Base-by-base conservation (phyloP, 2,113 vertebrate species). In the Corvus cornix region DNA sequence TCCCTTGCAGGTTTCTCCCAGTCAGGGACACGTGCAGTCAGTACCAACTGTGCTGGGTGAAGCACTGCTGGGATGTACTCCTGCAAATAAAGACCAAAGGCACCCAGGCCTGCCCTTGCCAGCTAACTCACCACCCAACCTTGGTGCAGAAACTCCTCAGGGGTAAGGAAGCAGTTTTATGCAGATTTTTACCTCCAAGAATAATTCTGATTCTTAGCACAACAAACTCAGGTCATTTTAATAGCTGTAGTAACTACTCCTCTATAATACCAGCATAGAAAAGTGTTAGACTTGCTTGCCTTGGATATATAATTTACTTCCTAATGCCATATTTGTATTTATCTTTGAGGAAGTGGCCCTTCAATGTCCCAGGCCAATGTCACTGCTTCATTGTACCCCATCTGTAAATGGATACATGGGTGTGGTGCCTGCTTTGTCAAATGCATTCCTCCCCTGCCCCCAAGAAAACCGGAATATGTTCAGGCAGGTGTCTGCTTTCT, bases 131-230 rank as follows among this genome's bases (percentile, higher is more conserved):
- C 98, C 98, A 59, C 98, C 98, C 33, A 98, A 97, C 43, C 96
- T 98, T 48, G 97, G 98, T 63, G 98, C 98, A 69, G 97, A 97
- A 89, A 96, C 97, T 93, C 98, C 98, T 97, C 97, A 97, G 90
- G 97, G 98, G 98, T 98, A 95, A 98, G 97, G 67, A 77, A 68
- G 19, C 27, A 9, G 4, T 55, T 75, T 64, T 27, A 3, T 16
- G 5, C 48, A 58, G 26, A 18, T 3, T 21, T 43, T 64, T 48
- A 6, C 16, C 10, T 51, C 19, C 18, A 30, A 28, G 75, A 87
- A 24, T 5, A 48, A 21, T 53, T 46, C 43, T 43, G 15, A 2
- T 84, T 84, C 48, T 62, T 84, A 53, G 16, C 27, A 78, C 35
- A 72, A 26, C 5, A 9, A 64, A 52, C 24, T 21, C 5, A 67